Evolutionary conservation across 2,888 invertebrate species (phyloP), one percentile per base, ranked within the genome.

Genomic region (Coleophora deauratella): DNA sequence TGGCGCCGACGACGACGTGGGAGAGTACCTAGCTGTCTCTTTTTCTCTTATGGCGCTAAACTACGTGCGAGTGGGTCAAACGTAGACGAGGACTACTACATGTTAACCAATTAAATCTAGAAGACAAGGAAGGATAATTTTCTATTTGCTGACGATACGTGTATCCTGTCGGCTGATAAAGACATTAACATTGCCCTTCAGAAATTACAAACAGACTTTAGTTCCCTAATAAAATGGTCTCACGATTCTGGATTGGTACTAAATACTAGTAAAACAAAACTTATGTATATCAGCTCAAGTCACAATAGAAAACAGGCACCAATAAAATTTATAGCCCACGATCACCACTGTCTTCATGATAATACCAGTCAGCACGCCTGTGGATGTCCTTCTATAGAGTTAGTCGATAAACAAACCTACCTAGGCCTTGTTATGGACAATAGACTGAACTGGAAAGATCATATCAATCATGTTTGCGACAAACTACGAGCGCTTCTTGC

Each of bases 61-160:
- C n/a, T n/a, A n/a, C n/a, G n/a, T n/a, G n/a, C n/a, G n/a, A n/a
- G n/a, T n/a, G n/a, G n/a, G n/a, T n/a, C n/a, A n/a, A n/a, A n/a
- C n/a, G n/a, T n/a, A n/a, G n/a, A n/a, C n/a, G n/a, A n/a, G n/a
- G n/a, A n/a, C n/a, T n/a, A n/a, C n/a, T n/a, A n/a, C n/a, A n/a
- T n/a, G n/a, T n/a, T n/a, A n/a, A n/a, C n/a, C n/a, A n/a, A n/a
- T n/a, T n/a, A n/a, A n/a, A n/a, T n/a, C n/a, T n/a, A n/a, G n/a
- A n/a, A n/a, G n/a, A n/a, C n/a, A n/a, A n/a, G n/a, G n/a, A n/a
- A n/a, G n/a, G n/a, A n/a, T n/a, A n/a, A n/a, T n/a, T n/a, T n/a
- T n/a, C n/a, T n/a, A n/a, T n/a, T n/a, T 15, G 48, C 52, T 10
- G 52, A 52, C 27, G 52, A 49, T 35, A 55, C 50, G 2, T 52